phyloP scores from a whole-genome alignment of 2,797 vertebrate species.

The Acipenser transmontanus region DNA sequence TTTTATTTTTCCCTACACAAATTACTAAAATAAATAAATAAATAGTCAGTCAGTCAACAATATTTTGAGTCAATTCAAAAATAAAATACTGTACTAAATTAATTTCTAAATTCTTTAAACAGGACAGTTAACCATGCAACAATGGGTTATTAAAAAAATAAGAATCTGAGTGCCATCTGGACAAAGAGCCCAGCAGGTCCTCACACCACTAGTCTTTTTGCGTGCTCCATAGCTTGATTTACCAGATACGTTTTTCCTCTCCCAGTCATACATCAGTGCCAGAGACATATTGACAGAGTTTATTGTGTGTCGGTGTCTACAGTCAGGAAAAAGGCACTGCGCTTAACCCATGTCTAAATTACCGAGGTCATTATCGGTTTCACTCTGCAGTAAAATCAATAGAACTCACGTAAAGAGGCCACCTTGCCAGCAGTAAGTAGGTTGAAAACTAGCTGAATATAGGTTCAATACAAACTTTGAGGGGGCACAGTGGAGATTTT shows the following conservation, averaged over 20 bases:
- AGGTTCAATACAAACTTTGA: slow-evolving; percentile 2
- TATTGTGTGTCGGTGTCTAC: slow-evolving; percentile 7
- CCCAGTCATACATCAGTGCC: not conserved
- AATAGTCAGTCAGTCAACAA: too few species aligned
- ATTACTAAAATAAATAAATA: too few species aligned
- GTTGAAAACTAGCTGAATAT: not conserved
- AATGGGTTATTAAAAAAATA: too few species aligned
- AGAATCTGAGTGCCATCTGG: too few species aligned
- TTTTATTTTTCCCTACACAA: too few species aligned
- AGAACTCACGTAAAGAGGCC: slow-evolving; percentile 3
- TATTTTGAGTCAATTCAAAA: too few species aligned
- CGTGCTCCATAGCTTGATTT: not conserved
- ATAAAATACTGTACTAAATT: too few species aligned
- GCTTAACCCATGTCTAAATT: slow-evolving; percentile 19
- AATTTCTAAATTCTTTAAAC: too few species aligned
- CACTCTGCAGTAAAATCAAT: slow-evolving; percentile 9
- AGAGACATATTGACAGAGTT: slow-evolving; percentile 11
- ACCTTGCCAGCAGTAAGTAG: not conserved
- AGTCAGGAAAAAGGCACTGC: slow-evolving; percentile 7
- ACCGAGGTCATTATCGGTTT: slow-evolving; percentile 14
- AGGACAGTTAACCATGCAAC: too few species aligned
- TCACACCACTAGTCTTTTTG: not conserved
- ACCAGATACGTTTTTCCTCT: slow-evolving; percentile 7
- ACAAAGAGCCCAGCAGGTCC: too few species aligned
- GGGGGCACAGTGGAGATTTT: slow-evolving; percentile 32